Conservation (phyloP, 2,113 vertebrate genomes). For the Leiothrix lutea region DNA sequence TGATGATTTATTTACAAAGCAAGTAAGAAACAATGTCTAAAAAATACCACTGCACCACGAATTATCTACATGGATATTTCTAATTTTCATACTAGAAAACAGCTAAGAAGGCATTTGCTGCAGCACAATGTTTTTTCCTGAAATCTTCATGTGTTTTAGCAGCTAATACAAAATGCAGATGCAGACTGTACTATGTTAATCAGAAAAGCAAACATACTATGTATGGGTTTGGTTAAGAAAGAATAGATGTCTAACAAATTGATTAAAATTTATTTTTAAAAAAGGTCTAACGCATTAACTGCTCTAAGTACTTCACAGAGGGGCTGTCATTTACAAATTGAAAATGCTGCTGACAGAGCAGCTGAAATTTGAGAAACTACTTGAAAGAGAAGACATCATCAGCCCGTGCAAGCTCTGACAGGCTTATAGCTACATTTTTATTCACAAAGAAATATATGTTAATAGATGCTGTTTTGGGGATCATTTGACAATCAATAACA, state of each 20-base stretch:
- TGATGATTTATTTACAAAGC: conserved; percentile 46
- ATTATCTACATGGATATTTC: conserved; percentile 20
- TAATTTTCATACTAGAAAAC: conserved; percentile 29
- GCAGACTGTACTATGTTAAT: neutral
- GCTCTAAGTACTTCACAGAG: neutral
- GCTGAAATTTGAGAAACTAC: neutral
- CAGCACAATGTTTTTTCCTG: neutral
- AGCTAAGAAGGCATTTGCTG: conserved; percentile 1
- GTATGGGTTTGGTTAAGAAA: neutral
- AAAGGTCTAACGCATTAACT: neutral
- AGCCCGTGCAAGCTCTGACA: neutral
- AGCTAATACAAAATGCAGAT: conserved; percentile 21
- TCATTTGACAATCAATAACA: neutral
- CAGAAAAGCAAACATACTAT: conserved; percentile 23
- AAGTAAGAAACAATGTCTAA: conserved; percentile 24
- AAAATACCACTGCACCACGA: conserved; percentile 43
- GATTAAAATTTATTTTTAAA: neutral
- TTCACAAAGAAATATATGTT: neutral
- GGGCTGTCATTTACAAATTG: neutral
- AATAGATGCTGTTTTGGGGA: neutral
- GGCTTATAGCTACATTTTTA: neutral
- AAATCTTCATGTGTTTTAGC: conserved; percentile 14
- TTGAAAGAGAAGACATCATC: neutral
- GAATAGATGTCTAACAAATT: neutral
- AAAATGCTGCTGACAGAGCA: neutral